phyloP scores from a whole-genome alignment of 2,888 invertebrate genomes.

The Polydrusus cervinus region DNA sequence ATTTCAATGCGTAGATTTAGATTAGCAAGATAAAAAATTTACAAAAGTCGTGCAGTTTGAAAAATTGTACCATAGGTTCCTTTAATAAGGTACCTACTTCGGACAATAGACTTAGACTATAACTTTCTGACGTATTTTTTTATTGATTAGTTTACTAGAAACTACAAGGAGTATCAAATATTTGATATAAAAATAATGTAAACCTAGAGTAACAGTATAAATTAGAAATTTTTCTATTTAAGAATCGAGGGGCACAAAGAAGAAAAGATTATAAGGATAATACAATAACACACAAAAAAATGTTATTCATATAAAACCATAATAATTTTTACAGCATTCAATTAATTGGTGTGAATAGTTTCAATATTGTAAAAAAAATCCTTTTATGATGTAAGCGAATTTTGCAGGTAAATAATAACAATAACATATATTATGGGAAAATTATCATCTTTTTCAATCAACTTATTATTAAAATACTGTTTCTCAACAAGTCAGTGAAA shows the following conservation, averaged over 20 bases:
- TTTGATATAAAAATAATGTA: too few species aligned
- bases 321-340: too few species aligned
- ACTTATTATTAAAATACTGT: background rate
- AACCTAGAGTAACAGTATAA: too few species aligned
- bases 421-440: conserved; percentile 9
- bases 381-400: conserved; percentile 1
- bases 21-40: conserved; percentile 37
- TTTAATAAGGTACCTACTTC: conserved; percentile 19
- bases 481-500: too few species aligned
- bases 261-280: too few species aligned
- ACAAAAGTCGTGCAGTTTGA: conserved; percentile 43
- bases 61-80: conserved; percentile 18
- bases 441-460: background rate
- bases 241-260: too few species aligned
- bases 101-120: conserved; percentile 41
- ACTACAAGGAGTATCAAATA: too few species aligned
- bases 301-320: too few species aligned
- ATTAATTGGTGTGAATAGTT: conserved; percentile 1
- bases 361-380: background rate
- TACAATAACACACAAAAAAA: too few species aligned
- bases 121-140: conserved; percentile 9
- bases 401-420: background rate
- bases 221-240: too few species aligned
- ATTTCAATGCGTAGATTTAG: conserved; percentile 32
- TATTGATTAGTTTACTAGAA: too few species aligned